A percentile compares a stretch with the other conserved stretches of the same genome.
Conservation (phyloP, 2,888 invertebrate genomes). For the Cheilosia pagana region DNA sequence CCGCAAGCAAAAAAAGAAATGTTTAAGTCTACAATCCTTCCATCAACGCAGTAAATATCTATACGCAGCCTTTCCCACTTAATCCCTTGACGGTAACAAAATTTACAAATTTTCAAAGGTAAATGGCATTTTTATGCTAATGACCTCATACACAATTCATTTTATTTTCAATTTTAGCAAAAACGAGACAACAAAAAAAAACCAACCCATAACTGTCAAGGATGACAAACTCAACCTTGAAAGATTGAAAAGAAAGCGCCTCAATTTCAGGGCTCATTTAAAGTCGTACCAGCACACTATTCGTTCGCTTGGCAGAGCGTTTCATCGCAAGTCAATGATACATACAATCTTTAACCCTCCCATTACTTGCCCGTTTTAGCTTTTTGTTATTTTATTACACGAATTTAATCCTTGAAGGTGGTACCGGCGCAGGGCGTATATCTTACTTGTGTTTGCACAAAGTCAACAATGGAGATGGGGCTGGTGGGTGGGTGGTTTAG, state of each 20-base stretch:
- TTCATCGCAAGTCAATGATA: conserved; percentile 40
- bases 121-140: conserved; percentile 58
- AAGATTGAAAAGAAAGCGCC: conserved; percentile 43
- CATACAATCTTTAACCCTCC: conserved; percentile 26
- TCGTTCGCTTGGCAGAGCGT: conserved; percentile 12
- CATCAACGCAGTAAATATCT: neutral
- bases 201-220: conserved; percentile 23
- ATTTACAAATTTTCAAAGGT: conserved; percentile 46
- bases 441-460: neutral
- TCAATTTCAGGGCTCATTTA: conserved; percentile 57
- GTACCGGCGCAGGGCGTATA: neutral
- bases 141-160: conserved; percentile 33
- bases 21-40: conserved; percentile 11
- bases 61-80: conserved; percentile 16
- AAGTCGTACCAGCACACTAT: conserved; percentile 32
- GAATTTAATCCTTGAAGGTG: conserved; percentile 9
- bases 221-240: conserved; percentile 39
- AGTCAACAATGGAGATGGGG: neutral
- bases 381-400: conserved; percentile 9
- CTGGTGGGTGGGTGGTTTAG: neutral
- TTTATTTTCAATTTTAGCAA: conserved; percentile 42
- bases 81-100: conserved; percentile 40
- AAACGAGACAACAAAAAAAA: conserved; percentile 6
- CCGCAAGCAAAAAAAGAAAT: neutral
- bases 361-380: neutral